Evolutionary conservation across 2,113 vertebrate genomes (phyloP).

Genomic region (Ochotona curzoniae): DNA sequence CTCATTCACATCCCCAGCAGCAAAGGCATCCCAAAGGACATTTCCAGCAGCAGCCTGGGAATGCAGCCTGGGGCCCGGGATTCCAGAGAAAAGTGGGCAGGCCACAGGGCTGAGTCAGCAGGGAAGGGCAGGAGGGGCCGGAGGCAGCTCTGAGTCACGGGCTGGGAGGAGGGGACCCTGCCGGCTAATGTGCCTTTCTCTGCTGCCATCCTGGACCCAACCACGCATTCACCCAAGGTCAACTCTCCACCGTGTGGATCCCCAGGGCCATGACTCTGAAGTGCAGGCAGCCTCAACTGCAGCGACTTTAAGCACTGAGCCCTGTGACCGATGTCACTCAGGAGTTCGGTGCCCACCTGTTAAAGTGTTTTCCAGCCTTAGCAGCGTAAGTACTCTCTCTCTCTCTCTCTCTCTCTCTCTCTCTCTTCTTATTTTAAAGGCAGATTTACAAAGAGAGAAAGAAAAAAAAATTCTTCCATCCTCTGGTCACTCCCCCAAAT

Average conservation of each 20-base stretch:
- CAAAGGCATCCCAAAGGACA: too few relatives aligned
- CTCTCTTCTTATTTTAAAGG: too few relatives aligned
- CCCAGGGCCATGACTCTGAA: not conserved
- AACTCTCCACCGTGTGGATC: not conserved
- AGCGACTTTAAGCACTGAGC: too few relatives aligned
- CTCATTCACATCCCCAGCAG: not conserved
- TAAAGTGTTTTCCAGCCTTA: not conserved
- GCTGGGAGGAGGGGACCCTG: not conserved
- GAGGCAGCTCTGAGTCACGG: conserved; percentile 64
- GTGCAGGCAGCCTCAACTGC: too few relatives aligned
- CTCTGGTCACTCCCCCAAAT: too few relatives aligned
- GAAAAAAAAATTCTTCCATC: too few relatives aligned
- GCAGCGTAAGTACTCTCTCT: not conserved
- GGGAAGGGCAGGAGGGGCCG: conserved; percentile 3
- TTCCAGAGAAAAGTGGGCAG: conserved; percentile 47
- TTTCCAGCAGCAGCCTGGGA: not conserved
- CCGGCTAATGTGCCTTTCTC: not conserved
- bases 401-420: too few relatives aligned
- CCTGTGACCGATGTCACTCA: too few relatives aligned
- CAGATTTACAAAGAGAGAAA: too few relatives aligned
- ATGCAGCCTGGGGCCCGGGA: not conserved
- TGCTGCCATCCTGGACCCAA: not conserved
- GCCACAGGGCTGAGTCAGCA: conserved; percentile 61
- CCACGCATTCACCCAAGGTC: not conserved
- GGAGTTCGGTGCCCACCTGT: accelerated